phyloP scores from a whole-genome alignment of 2,888 invertebrate species.

The Caenorhabditis plicata region DNA sequence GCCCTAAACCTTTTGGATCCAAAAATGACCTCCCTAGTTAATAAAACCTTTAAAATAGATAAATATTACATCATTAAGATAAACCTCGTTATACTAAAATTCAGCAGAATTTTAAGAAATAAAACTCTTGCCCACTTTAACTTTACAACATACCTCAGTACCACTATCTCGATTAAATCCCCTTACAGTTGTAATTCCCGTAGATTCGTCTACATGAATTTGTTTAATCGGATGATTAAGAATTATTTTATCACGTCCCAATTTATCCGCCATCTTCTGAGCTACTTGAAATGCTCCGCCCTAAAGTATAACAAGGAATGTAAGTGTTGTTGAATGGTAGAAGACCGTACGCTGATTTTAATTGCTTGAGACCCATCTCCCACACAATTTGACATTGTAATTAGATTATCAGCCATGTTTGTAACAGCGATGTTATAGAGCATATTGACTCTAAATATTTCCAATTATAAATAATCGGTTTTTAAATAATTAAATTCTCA shows the following conservation, averaged over 20 bases:
- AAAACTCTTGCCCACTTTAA: too few species aligned
- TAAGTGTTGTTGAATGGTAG: too few species aligned
- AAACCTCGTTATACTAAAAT: too few species aligned
- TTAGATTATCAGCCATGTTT: conserved; percentile 33
- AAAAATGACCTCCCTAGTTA: too few species aligned
- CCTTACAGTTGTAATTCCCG: background rate
- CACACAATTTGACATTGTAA: conserved; percentile 24
- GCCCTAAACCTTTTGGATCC: too few species aligned
- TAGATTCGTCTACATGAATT: conserved; percentile 4
- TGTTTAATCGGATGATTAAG: background rate
- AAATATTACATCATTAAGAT: too few species aligned
- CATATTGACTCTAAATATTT: conserved; percentile 31
- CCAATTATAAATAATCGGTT: background rate
- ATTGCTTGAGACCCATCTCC: conserved; percentile 36
- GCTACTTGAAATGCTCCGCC: conserved; percentile 35
- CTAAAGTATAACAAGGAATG: too few species aligned
- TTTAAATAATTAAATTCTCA: too few species aligned
- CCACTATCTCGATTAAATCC: too few species aligned
- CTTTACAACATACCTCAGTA: too few species aligned
- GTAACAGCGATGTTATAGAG: conserved; percentile 34
- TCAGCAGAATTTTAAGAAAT: too few species aligned
- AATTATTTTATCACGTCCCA: background rate
- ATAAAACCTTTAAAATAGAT: too few species aligned
- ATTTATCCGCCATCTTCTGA: conserved; percentile 10
- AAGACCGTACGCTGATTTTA: conserved; percentile 10